These are phyloP conservation scores for Acronicta leporina DNA, from an alignment of 2,888 invertebrate species.

Conservation along the genomic window DNA sequence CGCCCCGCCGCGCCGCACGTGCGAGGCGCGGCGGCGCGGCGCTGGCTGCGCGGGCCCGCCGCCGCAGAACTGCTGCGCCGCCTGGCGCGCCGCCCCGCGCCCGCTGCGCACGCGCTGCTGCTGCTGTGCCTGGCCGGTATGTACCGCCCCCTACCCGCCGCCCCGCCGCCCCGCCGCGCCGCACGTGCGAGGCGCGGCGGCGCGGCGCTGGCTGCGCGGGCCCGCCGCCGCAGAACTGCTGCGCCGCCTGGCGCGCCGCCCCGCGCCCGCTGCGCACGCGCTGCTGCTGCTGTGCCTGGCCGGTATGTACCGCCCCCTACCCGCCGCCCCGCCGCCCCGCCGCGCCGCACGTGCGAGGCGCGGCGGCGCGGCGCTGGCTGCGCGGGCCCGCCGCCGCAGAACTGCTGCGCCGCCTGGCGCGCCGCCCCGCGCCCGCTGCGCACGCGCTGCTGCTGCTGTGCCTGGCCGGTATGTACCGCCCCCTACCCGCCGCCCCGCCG, in stretches of 20 bases:
- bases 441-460: constrained; percentile 1
- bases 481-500: background rate
- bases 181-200: constrained; percentile 74
- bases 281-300: too few relatives aligned
- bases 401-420: constrained; percentile 72
- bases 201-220: constrained; percentile 17
- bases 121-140: background rate
- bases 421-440: constrained; percentile 42
- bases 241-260: background rate
- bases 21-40: too few relatives aligned
- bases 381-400: constrained; percentile 50
- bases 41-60: background rate
- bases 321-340: background rate
- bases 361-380: too few relatives aligned
- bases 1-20: background rate
- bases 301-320: constrained; percentile 60
- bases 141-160: background rate
- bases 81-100: constrained; percentile 73
- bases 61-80: constrained; percentile 57
- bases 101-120: background rate
- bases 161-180: background rate
- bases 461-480: background rate
- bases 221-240: background rate
- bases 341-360: too few relatives aligned
- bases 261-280: background rate